Base-by-base conservation (phyloP, 2,797 vertebrate species). In the Hybognathus amarus region DNA sequence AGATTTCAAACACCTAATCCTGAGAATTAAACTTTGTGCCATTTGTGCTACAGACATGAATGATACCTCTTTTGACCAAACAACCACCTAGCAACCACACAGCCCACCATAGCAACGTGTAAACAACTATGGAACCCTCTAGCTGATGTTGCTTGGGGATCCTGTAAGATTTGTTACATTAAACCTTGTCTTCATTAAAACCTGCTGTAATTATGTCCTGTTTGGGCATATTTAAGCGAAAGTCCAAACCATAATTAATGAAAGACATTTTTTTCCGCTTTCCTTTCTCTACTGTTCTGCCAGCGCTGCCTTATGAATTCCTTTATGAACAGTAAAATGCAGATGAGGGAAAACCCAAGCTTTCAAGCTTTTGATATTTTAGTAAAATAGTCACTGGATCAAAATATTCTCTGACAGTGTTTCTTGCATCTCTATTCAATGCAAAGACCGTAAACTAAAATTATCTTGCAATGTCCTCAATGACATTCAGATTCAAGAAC, bases 231-330 rank as follows among this genome's bases (percentile, higher is more conserved):
- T 59, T 56, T 75, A 56, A 75, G 30, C 22, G 3, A 38, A 75
- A n/a, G 33, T 56, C 13, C 12, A 75, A 75, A 75, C 73, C 36
- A 18, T 56, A 38, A 56, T 75, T 75, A 75, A 56, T 40, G 6
- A 75, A 75, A 38, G 4, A 47, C 5, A 13, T 6, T 54, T 74
- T n/a, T 74, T 27, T 38, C 50, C 30, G 0, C 20, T 33, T 38
- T 24, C 50, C 36, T 36, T 38, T 75, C 33, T 59, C 22, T 24
- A 6, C 33, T 59, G 52, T 9, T 36, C 52, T 59, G 52, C 73
- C 73, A 76, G 18, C 4, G 4, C 73, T 76, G 33, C 20, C 20
- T 40, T 59, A 38, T 40, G 13, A 17, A 40, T 59, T 59, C 22
- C 22, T 59, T 24, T 40, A 52, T 40, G 22, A 40, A 56, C 2